Conservation (phyloP, 2,113 vertebrate species). For the Callopanchax toddi region DNA sequence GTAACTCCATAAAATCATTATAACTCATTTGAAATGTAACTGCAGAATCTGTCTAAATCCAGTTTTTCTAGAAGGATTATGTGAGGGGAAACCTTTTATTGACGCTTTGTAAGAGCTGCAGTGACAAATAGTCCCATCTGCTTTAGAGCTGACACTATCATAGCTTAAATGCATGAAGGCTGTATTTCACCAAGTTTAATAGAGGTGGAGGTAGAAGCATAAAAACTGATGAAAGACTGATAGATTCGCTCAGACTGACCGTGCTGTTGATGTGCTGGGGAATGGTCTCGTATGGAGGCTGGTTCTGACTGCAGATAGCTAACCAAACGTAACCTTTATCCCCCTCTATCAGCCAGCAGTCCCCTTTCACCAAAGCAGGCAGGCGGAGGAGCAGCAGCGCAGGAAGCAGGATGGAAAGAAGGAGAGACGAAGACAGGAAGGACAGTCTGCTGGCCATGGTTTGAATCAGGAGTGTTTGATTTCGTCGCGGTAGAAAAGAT, state of each 20-base stretch:
- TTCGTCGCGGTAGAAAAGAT: constrained; percentile 34
- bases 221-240: neutral
- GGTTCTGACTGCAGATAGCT: constrained; percentile 99
- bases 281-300: constrained; percentile 97
- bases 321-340: constrained; percentile 98
- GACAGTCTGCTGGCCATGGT: constrained; percentile 70
- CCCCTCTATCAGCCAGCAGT: constrained; percentile 99
- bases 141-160: neutral
- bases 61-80: neutral
- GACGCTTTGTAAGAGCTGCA: neutral
- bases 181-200: constrained; percentile 1
- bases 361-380: constrained; percentile 80
- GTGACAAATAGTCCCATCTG: neutral
- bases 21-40: too few species aligned
- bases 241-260: constrained; percentile 58
- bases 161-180: neutral
- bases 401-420: constrained; percentile 56
- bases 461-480: constrained; percentile 24
- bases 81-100: neutral
- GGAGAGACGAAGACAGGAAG: constrained; percentile 29
- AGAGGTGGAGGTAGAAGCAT: constrained; percentile 1
- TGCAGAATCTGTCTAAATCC: neutral
- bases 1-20: too few species aligned
- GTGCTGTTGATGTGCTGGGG: constrained; percentile 99
- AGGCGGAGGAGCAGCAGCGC: constrained; percentile 73